A percentile compares a stretch with the other conserved stretches of the same genome.
phyloP scores from a whole-genome alignment of 2,888 invertebrate genomes.

The Crioceris asparagi region DNA sequence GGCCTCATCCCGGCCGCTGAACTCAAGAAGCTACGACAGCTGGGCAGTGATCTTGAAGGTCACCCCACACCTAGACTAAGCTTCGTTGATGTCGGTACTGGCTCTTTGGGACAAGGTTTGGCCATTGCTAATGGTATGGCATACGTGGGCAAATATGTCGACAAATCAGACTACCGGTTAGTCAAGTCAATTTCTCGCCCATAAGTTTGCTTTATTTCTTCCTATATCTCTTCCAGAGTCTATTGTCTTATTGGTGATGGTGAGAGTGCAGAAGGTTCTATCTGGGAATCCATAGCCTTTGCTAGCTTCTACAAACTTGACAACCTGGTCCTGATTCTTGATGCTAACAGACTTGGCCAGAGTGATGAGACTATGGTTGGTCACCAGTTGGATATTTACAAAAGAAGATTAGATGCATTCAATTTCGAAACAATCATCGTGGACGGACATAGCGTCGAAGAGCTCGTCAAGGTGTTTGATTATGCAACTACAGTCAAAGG shows the following conservation, averaged over 20 bases:
- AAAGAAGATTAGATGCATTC: slow-evolving; percentile 75
- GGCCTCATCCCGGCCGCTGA: slow-evolving; percentile 77
- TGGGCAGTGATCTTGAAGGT: slow-evolving; percentile 91
- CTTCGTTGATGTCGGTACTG: slow-evolving; percentile 98
- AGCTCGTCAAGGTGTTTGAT: slow-evolving; percentile 78
- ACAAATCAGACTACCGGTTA: slow-evolving; percentile 65
- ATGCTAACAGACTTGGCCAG: slow-evolving; percentile 94
- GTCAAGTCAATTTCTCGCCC: neutral
- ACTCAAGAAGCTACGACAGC: slow-evolving; percentile 74
- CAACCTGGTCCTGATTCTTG: slow-evolving; percentile 93
- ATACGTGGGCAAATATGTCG: slow-evolving; percentile 81
- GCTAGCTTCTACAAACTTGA: slow-evolving; percentile 89
- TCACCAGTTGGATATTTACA: slow-evolving; percentile 78
- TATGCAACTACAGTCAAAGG: slow-evolving; percentile 61
- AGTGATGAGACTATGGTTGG: slow-evolving; percentile 88
- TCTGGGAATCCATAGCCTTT: slow-evolving; percentile 96
- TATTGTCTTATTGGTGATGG: slow-evolving; percentile 96
- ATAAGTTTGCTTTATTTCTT: neutral
- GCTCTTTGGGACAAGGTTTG: slow-evolving; percentile 93
- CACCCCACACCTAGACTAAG: slow-evolving; percentile 95
- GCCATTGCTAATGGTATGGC: slow-evolving; percentile 97
- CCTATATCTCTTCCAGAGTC: slow-evolving; percentile 48
- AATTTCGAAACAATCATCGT: slow-evolving; percentile 84
- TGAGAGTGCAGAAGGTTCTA: slow-evolving; percentile 94
- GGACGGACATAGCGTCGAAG: slow-evolving; percentile 92